Percentiles rank a stretch among this genome's conserved stretches.
Conservation (phyloP, 2,888 invertebrate species). For the Thysanoteuthis rhombus region DNA sequence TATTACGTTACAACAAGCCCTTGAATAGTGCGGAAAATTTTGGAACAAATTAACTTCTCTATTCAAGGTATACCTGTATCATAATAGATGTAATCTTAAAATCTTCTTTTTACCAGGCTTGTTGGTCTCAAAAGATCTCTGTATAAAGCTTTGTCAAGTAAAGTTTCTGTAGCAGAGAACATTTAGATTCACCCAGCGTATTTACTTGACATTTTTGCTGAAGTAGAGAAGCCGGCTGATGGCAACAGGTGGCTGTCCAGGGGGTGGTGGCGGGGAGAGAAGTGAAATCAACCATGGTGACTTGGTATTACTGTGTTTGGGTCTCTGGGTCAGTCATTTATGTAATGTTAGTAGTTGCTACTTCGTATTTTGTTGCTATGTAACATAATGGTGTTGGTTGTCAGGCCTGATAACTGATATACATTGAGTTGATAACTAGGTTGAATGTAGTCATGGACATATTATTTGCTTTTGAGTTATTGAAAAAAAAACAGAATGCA, state of each 20-base stretch:
- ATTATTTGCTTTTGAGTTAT: neutral
- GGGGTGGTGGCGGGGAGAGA: no score
- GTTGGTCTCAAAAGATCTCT: no score
- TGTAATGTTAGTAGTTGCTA: neutral
- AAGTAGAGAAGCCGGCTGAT: neutral
- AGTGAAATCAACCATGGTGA: neutral
- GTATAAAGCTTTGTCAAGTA: no score
- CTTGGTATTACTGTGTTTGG: neutral
- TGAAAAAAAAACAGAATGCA: neutral
- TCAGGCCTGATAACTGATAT: neutral
- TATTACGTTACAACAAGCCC: no score
- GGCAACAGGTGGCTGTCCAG: constrained; percentile 12
- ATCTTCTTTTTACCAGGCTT: no score
- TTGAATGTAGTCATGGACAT: neutral
- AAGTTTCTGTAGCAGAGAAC: neutral
- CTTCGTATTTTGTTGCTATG: neutral
- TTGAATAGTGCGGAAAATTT: no score
- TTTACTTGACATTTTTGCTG: neutral
- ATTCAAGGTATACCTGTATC: no score
- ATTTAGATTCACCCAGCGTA: neutral
- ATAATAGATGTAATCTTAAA: no score
- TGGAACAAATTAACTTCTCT: no score
- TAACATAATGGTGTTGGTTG: neutral
- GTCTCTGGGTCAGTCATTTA: neutral
- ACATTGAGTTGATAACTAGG: neutral